Percentiles rank a stretch among this genome's conserved stretches.
Conservation (phyloP, 2,113 vertebrate species). For the Istiophorus platypterus region DNA sequence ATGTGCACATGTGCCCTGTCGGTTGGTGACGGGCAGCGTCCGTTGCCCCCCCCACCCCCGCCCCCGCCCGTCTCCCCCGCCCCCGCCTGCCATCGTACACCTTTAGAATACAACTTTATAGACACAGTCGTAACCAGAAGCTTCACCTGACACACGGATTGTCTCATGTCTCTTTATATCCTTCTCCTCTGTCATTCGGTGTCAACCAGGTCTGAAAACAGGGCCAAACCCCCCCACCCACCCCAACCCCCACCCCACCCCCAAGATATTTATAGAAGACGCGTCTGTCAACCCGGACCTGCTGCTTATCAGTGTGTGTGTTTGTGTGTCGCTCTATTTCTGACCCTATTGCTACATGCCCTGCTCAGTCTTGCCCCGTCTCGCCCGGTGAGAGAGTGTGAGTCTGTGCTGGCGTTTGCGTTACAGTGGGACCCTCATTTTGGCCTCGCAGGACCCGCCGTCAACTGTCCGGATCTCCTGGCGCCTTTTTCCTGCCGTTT, state of each 20-base stretch:
- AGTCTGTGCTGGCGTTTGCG: slow-evolving; percentile 53
- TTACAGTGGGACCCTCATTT: slow-evolving; percentile 49
- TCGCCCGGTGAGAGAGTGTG: slow-evolving; percentile 13
- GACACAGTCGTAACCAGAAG: neutral
- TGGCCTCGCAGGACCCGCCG: slow-evolving; percentile 28
- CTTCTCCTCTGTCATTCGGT: slow-evolving; percentile 38
- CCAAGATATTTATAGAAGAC: slow-evolving; percentile 91
- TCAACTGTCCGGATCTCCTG: slow-evolving; percentile 54
- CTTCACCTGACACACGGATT: neutral
- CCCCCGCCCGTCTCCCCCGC: neutral
- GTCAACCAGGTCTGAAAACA: slow-evolving; percentile 64
- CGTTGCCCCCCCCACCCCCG: neutral
- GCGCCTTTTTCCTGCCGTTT: neutral
- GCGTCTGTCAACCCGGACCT: slow-evolving; percentile 87
- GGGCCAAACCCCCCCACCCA: slow-evolving; percentile 60
- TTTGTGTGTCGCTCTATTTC: slow-evolving; percentile 80
- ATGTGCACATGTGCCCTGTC: slow-evolving; percentile 37
- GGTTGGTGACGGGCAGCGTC: neutral
- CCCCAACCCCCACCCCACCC: slow-evolving; percentile 34
- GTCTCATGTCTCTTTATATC: slow-evolving; percentile 13
- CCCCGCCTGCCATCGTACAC: neutral
- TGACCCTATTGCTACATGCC: slow-evolving; percentile 62
- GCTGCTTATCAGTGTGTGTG: slow-evolving; percentile 72
- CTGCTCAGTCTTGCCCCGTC: slow-evolving; percentile 48
- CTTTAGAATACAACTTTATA: neutral